These are phyloP conservation scores for Gymnorhina tibicen DNA, from an alignment of 2,113 vertebrate species.

Conservation along the genomic window DNA sequence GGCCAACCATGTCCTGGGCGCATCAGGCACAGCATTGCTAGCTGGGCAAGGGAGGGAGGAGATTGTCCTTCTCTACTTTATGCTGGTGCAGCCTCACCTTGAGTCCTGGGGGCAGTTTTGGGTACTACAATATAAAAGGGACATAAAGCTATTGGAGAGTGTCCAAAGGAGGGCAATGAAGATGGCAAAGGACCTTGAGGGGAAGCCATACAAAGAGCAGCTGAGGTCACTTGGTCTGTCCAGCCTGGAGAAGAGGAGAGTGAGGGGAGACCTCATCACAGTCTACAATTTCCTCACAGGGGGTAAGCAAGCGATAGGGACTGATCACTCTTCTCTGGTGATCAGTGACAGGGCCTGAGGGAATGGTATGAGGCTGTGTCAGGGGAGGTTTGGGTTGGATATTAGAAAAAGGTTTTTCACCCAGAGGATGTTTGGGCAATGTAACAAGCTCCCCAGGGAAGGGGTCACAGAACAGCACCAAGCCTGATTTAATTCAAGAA, in stretches of 20 bases:
- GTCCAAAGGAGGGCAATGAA: background rate
- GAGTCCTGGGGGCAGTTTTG: background rate
- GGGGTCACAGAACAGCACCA: background rate
- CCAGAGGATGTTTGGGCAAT: too few species aligned
- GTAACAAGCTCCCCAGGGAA: background rate
- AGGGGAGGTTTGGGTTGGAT: background rate
- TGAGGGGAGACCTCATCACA: background rate
- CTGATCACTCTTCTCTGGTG: background rate
- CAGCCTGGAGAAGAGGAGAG: background rate
- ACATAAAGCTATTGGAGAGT: background rate
- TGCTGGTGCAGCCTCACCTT: accelerated
- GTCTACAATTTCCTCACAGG: background rate
- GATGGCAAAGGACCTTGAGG: background rate
- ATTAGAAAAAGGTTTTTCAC: background rate
- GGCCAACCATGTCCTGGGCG: accelerated
- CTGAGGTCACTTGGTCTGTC: background rate
- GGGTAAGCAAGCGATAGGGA: background rate
- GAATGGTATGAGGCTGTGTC: background rate
- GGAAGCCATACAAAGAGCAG: background rate
- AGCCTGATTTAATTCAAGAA: background rate
- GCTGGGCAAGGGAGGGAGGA: accelerated
- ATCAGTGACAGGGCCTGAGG: background rate
- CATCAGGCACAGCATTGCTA: background rate
- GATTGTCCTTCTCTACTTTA: background rate
- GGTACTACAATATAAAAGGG: background rate